Conservation (phyloP, 2,888 invertebrate genomes). For the Notocelia uddmanniana region DNA sequence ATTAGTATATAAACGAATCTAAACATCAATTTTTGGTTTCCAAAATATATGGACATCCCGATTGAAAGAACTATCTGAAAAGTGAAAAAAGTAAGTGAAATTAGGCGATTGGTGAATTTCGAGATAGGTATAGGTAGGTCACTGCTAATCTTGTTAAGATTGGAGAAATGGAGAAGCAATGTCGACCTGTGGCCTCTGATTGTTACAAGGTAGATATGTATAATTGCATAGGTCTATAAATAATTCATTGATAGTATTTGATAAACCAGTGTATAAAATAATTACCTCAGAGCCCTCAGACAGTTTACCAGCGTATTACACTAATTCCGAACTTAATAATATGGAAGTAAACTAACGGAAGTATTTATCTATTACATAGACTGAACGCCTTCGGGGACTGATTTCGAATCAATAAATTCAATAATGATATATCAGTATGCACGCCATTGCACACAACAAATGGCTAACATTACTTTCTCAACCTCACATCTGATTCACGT, state of each 20-base stretch:
- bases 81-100: no score
- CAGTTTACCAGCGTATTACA: slow-evolving; percentile 12
- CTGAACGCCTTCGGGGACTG: slow-evolving; percentile 26
- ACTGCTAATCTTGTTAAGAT: no score
- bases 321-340: slow-evolving; percentile 3
- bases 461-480: background rate
- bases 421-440: slow-evolving; percentile 44
- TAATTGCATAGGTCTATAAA: no score
- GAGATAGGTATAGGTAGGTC: no score
- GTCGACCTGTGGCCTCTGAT: no score
- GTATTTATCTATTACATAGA: slow-evolving; percentile 30
- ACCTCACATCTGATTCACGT: background rate
- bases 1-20: no score
- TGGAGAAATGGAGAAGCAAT: no score
- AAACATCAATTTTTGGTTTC: no score
- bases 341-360: slow-evolving; percentile 29
- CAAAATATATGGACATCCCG: no score
- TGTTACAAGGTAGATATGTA: no score
- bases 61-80: no score
- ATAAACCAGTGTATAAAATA: background rate
- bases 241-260: background rate
- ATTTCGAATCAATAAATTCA: slow-evolving; percentile 42
- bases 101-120: no score
- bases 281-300: background rate
- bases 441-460: slow-evolving; percentile 25